Evolutionary conservation across 2,888 invertebrate genomes (phyloP).

Genomic region (Hemistola chrysoprasaria): DNA sequence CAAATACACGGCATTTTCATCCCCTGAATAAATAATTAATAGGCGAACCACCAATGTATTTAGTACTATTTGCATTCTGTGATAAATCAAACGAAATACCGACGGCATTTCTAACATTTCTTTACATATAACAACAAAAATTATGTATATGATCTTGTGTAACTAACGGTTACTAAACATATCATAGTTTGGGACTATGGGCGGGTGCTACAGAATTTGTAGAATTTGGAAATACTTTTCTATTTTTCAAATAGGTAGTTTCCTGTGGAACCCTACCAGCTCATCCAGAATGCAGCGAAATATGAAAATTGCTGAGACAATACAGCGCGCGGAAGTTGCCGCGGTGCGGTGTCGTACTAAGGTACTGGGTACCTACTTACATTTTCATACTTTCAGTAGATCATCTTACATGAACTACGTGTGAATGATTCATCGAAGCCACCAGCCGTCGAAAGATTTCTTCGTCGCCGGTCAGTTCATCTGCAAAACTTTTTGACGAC

Average conservation of each 20-base stretch:
- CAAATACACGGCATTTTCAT: constrained; percentile 10
- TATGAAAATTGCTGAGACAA: constrained; percentile 43
- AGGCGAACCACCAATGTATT: constrained; percentile 1
- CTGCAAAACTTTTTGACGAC: too few relatives aligned
- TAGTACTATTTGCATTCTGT: neutral
- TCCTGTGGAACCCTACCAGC: constrained; percentile 27
- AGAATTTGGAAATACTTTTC: too few relatives aligned
- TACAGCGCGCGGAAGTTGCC: constrained; percentile 21
- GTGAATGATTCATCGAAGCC: constrained; percentile 5
- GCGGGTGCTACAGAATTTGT: too few relatives aligned
- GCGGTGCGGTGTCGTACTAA: neutral
- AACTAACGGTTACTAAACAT: too few relatives aligned
- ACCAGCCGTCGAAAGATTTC: too few relatives aligned
- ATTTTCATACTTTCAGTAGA: too few relatives aligned
- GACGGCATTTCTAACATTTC: constrained; percentile 5
- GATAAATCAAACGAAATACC: constrained; percentile 8
- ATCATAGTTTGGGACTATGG: too few relatives aligned
- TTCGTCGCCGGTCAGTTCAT: too few relatives aligned
- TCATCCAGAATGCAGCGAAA: constrained; percentile 42
- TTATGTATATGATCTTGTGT: too few relatives aligned
- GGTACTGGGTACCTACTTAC: too few relatives aligned
- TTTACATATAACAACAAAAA: too few relatives aligned
- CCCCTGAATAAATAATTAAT: constrained; percentile 8
- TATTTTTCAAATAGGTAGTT: too few relatives aligned
- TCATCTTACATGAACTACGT: neutral